phyloP scores from a whole-genome alignment of 2,888 invertebrate genomes.

The Copidosoma aretas region DNA sequence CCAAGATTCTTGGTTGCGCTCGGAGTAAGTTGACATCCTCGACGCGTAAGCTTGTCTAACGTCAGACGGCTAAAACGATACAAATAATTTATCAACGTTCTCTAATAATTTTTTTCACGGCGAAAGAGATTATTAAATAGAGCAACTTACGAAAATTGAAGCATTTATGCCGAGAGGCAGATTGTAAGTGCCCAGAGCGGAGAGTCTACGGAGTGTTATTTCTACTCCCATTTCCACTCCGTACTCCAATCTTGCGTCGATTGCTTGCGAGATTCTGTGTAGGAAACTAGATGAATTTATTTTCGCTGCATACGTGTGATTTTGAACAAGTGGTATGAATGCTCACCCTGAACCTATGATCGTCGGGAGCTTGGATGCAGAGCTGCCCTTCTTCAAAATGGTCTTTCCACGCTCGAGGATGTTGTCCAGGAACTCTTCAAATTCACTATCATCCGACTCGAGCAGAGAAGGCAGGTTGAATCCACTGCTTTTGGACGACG shows the following conservation, averaged over 20 bases:
- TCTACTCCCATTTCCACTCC: conserved; percentile 82
- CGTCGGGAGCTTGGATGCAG: conserved; percentile 57
- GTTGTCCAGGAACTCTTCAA: conserved; percentile 79
- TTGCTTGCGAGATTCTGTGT: conserved; percentile 70
- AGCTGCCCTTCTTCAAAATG: conserved; percentile 66
- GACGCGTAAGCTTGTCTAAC: conserved; percentile 38
- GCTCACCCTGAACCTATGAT: conserved; percentile 54
- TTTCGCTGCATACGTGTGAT: background rate
- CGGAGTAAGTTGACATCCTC: conserved; percentile 45
- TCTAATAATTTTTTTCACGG: background rate
- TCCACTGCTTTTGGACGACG: conserved; percentile 60
- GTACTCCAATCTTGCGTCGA: conserved; percentile 80
- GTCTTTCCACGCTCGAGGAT: conserved; percentile 69
- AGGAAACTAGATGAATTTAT: background rate
- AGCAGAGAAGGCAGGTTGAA: conserved; percentile 72
- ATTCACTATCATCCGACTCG: conserved; percentile 83
- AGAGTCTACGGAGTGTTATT: conserved; percentile 74
- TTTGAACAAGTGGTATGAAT: background rate
- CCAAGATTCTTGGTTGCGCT: conserved; percentile 54
- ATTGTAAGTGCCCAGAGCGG: conserved; percentile 72
- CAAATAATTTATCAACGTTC: background rate
- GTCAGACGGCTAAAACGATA: conserved; percentile 39
- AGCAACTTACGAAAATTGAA: conserved; percentile 57
- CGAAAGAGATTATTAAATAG: background rate
- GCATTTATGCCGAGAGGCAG: conserved; percentile 67